Evolutionary conservation across 2,113 vertebrate genomes (phyloP), one percentile per base, ranked within the genome.

Genomic region (Lynx canadensis): DNA sequence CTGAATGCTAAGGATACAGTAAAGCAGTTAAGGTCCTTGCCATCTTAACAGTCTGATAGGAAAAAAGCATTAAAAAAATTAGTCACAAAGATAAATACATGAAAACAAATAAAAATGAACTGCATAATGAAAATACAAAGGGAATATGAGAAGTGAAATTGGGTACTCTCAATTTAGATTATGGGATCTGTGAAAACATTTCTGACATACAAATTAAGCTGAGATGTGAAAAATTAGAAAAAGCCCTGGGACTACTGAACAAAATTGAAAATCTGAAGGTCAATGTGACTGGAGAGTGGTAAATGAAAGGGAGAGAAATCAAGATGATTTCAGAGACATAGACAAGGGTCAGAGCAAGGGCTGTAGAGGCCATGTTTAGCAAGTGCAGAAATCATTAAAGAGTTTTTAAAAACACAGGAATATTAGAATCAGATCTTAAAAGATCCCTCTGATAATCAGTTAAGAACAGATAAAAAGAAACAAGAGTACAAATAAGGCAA

Each of bases 51-150:
- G 25, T 84, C 45, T 45, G 86, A 76, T 9, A 50, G 60, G 10
- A 96, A 6, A 83, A 1, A 65, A 57, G 27, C 27, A 93, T 60
- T 52, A 91, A 57, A 83, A 76, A 94, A 80, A 89, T 16, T 91
- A 95, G 84, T 94, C 36, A 95, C 65, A 93, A 93, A 84, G 68
- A 74, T 76, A 94, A 95, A 83, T n/a, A 33, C 9, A 92, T 88
- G 73, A 93, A 91, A 38, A 71, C 79, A 71, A 94, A 8, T 52
- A 85, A 86, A 94, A 87, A 48, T 74, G 55, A 57, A 36, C 4
- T 88, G 7, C 1, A 82, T 80, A 41, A 57, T 94, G 31, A 91
- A 86, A 94, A 81, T 33, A 73, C 29, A 94, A 86, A 91, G 36
- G 48, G 36, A 33, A 79, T 29, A 86, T 57, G 41, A 74, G 55